phyloP scores from a whole-genome alignment of 2,888 invertebrate species.

The Syritta pipiens region DNA sequence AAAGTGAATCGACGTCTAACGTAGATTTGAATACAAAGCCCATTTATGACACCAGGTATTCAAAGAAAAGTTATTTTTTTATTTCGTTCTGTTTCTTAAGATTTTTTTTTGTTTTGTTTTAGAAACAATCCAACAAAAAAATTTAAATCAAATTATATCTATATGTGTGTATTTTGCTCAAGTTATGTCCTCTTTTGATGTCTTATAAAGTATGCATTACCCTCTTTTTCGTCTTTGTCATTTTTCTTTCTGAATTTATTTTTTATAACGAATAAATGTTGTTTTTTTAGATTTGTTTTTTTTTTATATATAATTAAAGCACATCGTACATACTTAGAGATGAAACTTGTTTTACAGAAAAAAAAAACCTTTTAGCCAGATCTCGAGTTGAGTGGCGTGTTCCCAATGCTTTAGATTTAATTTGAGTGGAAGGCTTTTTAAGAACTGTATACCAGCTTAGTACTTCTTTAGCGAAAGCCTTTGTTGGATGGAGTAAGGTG shows the following conservation, averaged over 20 bases:
- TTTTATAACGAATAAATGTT: no score
- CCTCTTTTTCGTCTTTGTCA: background rate
- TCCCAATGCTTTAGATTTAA: no score
- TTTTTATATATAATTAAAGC: background rate
- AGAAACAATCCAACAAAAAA: background rate
- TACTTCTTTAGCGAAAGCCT: no score
- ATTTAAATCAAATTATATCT: constrained; percentile 22
- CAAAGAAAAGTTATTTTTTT: constrained; percentile 45
- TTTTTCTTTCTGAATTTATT: constrained; percentile 3
- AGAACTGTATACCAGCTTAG: no score
- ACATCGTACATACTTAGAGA: background rate
- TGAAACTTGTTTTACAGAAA: no score
- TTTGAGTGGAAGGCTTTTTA: no score
- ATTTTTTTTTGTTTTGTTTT: background rate
- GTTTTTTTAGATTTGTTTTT: background rate
- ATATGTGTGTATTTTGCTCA: constrained; percentile 55
- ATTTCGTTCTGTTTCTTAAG: constrained; percentile 7
- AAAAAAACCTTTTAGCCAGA: no score
- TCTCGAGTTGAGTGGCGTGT: no score
- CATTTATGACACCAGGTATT: constrained; percentile 74
- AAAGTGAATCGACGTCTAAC: constrained; percentile 71
- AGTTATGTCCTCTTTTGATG: constrained; percentile 39
- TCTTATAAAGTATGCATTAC: no score
- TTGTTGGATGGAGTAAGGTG: no score
- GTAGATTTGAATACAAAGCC: constrained; percentile 72